Evolutionary conservation across 2,888 invertebrate genomes (phyloP), one percentile per base, ranked within the genome.

Genomic region (Drosophila subquinaria): DNA sequence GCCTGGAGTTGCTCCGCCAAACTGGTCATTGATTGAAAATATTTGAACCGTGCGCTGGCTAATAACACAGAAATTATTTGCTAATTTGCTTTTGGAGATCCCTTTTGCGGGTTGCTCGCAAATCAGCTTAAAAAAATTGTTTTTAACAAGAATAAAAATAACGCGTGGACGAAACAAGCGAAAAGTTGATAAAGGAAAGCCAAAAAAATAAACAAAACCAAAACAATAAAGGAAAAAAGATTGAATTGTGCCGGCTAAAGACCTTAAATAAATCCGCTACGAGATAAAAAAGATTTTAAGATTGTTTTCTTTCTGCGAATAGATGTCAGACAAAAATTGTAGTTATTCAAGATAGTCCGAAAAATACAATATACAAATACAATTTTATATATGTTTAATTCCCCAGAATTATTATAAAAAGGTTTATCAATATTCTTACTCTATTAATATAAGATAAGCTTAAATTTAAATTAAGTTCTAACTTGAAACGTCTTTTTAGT

Each of bases 41-140:
- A 76, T 87, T 68, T 69, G 66, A 69, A 50, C 63, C 79, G 42
- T 55, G 59, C 63, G 11, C 51, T 51, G 52, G 75, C 81, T 86
- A 78, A 86, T 86, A 86, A 76, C 68, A 71, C 69, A 51, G 61
- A 70, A 83, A 89, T 88, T 89, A 81, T 83, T 85, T 89, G 69
- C 84, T 83, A 83, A 89, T 89, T 85, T 89, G 69, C 69, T 86
- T 57, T 48, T 47, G 36, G 5, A 62, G 40, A 47, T 50, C 60
- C 66, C 45, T 69, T 74, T 68, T 60, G 55, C 38, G 57, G 57
- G 48, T 57, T 23, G 65, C 61, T 50, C 17, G 56, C 51, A 73
- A 88, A 86, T 76, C 79, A 72, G 83, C 89, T 86, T 84, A 88
- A 81, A 82, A 57, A 65, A 60, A 70, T 81, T 80, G 50, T 61